These are phyloP conservation scores for Periophthalmus modestus DNA, from an alignment of 2,113 vertebrate genomes.

Conservation along the genomic window DNA sequence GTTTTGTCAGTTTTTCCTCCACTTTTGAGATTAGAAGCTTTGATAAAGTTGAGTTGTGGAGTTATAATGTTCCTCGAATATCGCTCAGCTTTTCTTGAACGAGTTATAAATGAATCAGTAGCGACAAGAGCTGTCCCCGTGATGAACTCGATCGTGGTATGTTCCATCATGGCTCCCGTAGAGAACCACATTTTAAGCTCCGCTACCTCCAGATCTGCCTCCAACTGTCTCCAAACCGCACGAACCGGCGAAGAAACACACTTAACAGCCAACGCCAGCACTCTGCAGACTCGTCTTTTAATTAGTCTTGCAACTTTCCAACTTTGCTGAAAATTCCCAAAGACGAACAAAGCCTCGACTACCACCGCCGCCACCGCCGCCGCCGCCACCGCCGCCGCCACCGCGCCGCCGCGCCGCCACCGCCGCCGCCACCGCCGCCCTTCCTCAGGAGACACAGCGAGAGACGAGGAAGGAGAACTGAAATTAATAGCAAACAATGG, in stretches of 20 bases:
- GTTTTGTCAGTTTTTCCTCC: too few relatives aligned
- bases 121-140: not conserved
- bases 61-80: too few relatives aligned
- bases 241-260: not conserved
- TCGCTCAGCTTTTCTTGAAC: too few relatives aligned
- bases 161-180: not conserved
- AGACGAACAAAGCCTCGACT: not conserved
- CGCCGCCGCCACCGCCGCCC: too few relatives aligned
- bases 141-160: not conserved
- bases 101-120: not conserved
- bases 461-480: not conserved
- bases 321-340: constrained; percentile 2
- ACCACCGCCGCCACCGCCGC: too few relatives aligned
- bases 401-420: too few relatives aligned
- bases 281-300: not conserved
- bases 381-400: too few relatives aligned
- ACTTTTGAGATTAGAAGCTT: too few relatives aligned
- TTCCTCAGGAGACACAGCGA: not conserved
- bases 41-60: too few relatives aligned
- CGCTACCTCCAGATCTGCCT: not conserved
- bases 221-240: not conserved
- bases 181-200: not conserved
- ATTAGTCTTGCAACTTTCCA: constrained; percentile 1
- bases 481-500: constrained; percentile 50
- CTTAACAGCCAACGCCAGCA: not conserved